These are phyloP conservation scores for Parotocinclus haroldoi DNA, from an alignment of 2,797 vertebrate species.

Conservation along the genomic window DNA sequence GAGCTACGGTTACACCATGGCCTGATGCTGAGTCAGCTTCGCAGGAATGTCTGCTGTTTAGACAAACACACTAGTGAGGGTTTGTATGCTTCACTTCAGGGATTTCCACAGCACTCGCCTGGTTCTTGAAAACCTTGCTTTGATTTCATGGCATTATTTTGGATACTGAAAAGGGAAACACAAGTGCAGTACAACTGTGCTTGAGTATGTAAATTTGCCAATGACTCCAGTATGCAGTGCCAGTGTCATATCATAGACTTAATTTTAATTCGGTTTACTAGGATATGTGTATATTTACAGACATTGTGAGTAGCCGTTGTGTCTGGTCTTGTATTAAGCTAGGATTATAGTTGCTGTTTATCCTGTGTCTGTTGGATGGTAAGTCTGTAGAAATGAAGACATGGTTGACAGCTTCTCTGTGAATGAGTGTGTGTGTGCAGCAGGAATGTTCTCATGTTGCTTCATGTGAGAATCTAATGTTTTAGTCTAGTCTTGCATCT, in stretches of 20 bases:
- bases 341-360: too few relatives aligned
- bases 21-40: conserved; percentile 60
- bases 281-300: background rate
- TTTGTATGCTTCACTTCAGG: conserved; percentile 38
- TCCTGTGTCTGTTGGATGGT: too few relatives aligned
- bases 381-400: too few relatives aligned
- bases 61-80: conserved; percentile 23
- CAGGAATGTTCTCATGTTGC: too few relatives aligned
- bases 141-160: conserved; percentile 19
- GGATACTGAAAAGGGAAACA: conserved; percentile 6
- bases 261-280: background rate
- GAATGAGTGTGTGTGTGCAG: too few relatives aligned
- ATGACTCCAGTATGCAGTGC: conserved; percentile 13
- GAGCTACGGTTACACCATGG: conserved; percentile 98
- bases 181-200: background rate
- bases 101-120: conserved; percentile 32
- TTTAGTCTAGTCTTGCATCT: too few relatives aligned
- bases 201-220: conserved; percentile 8
- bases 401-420: too few relatives aligned
- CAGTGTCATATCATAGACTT: conserved; percentile 12
- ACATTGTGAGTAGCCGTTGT: too few relatives aligned
- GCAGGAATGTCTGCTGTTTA: conserved; percentile 6
- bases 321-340: too few relatives aligned
- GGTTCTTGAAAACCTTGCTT: conserved; percentile 15
- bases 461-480: too few relatives aligned